Conservation (phyloP, 2,113 vertebrate species). For the Vidua chalybeata region DNA sequence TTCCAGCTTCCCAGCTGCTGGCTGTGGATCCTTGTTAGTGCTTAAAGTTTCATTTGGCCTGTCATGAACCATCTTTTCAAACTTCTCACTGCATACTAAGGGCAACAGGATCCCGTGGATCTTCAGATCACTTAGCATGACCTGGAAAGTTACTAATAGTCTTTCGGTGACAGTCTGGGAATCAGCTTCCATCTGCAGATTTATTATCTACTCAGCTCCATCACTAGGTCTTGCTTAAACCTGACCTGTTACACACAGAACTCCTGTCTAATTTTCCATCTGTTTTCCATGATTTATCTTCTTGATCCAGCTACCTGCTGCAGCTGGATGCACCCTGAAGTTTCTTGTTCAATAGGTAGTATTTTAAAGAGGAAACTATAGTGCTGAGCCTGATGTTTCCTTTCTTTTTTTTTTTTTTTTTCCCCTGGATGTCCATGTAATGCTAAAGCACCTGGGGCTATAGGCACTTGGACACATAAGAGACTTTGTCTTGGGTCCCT, state of each 20-base stretch:
- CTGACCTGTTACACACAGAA: background rate
- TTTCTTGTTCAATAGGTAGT: background rate
- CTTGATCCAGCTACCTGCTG: background rate
- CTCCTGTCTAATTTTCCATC: background rate
- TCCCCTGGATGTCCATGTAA: background rate
- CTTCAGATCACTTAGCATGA: background rate
- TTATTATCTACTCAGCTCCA: background rate
- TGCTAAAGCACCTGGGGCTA: background rate
- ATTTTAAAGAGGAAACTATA: background rate
- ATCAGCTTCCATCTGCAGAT: background rate
- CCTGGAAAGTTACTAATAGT: background rate
- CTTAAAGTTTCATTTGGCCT: background rate
- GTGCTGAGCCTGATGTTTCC: background rate
- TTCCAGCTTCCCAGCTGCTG: background rate
- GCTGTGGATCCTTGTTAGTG: background rate
- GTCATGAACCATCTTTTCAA: slow-evolving; percentile 10
- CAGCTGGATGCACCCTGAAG: background rate
- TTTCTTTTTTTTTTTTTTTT: background rate
- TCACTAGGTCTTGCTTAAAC: background rate
- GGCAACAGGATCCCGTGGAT: background rate
- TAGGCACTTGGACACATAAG: background rate
- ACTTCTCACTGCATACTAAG: background rate
- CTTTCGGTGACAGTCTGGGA: background rate
- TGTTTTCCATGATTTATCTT: background rate
- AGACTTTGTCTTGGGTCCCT: background rate